Percentiles rank a stretch among this genome's conserved stretches.
These are phyloP conservation scores for Tor tambroides DNA, from an alignment of 2,113 vertebrate species.

Conservation along the genomic window DNA sequence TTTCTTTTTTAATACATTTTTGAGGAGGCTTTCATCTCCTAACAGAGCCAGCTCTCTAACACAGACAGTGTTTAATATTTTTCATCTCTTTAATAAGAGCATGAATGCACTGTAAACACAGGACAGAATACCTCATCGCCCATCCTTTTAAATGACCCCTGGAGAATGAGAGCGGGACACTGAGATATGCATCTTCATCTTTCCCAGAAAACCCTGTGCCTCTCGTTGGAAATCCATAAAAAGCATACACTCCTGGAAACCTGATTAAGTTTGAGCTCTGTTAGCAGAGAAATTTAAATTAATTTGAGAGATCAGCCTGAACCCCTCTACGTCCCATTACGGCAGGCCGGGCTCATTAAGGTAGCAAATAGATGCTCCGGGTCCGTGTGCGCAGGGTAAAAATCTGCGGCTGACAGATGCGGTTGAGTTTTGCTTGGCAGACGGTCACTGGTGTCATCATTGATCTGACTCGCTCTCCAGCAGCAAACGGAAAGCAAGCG, in stretches of 20 bases:
- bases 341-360: slow-evolving; percentile 40
- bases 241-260: slow-evolving; percentile 42
- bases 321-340: slow-evolving; percentile 31
- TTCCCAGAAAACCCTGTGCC: slow-evolving; percentile 23
- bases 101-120: neutral
- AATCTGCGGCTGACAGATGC: slow-evolving; percentile 31
- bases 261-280: slow-evolving; percentile 49
- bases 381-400: neutral
- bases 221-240: slow-evolving; percentile 58
- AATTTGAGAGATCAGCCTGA: slow-evolving; percentile 30
- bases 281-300: slow-evolving; percentile 49
- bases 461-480: slow-evolving; percentile 28
- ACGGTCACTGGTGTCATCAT: slow-evolving; percentile 42
- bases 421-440: slow-evolving; percentile 21
- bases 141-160: slow-evolving; percentile 8
- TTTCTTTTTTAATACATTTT: neutral
- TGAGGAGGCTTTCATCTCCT: neutral
- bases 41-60: neutral
- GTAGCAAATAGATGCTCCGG: slow-evolving; percentile 40
- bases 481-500: neutral
- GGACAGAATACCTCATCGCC: neutral
- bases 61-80: neutral
- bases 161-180: neutral
- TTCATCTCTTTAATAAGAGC: neutral
- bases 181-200: slow-evolving; percentile 48